Percentiles rank a stretch among this genome's conserved stretches.
Conservation (phyloP, 2,113 vertebrate species). For the Todiramphus saurophagus region DNA sequence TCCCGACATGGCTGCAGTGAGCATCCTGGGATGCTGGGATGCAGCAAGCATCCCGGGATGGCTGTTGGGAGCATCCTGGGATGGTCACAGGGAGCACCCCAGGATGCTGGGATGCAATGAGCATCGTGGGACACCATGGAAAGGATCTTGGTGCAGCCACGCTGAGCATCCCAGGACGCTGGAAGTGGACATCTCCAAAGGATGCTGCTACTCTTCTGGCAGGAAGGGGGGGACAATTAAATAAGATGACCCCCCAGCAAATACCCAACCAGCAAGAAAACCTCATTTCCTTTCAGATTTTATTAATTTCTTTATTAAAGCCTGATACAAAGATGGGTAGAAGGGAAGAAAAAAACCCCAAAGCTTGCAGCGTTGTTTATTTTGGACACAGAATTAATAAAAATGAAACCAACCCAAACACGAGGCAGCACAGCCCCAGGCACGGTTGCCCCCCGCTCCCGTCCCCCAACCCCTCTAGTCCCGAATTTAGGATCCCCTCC, state of each 20-base stretch:
- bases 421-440: rapidly evolving
- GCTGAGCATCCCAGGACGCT: rapidly evolving
- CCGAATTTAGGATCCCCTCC: not conserved
- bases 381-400: not conserved
- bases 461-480: not conserved
- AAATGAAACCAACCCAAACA: not conserved
- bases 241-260: not conserved
- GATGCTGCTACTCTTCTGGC: not conserved
- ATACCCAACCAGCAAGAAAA: not conserved
- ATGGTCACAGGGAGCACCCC: not conserved
- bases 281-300: not conserved
- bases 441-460: not conserved
- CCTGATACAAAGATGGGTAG: not conserved
- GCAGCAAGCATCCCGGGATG: not conserved
- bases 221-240: not conserved
- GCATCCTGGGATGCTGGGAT: not conserved
- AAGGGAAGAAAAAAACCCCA: not conserved
- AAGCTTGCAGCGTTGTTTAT: not conserved
- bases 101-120: not conserved
- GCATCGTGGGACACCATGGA: too few species aligned
- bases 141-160: not conserved
- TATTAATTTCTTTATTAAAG: conserved; percentile 55
- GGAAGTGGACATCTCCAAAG: rapidly evolving
- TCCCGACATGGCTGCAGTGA: not conserved
- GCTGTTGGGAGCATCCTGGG: not conserved